A percentile compares a stretch with the other conserved stretches of the same genome.
phyloP scores from a whole-genome alignment of 2,113 vertebrate genomes.

The Theristicus caerulescens region DNA sequence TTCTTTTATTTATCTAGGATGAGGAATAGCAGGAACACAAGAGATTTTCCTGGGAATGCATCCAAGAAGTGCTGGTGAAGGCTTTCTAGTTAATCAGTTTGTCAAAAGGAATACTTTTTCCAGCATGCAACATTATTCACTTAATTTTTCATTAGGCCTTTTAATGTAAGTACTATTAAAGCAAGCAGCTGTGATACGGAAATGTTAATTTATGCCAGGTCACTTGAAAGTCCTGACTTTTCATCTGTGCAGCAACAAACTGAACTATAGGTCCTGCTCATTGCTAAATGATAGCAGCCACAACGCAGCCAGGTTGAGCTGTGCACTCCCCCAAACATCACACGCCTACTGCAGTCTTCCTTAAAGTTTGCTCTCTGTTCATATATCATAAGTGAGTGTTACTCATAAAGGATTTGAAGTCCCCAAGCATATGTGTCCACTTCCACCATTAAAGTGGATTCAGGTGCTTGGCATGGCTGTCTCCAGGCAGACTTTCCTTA shows the following conservation, averaged over 20 bases:
- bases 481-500: conserved; percentile 39
- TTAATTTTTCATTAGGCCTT: conserved; percentile 35
- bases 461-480: conserved; percentile 69
- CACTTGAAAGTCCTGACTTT: not conserved
- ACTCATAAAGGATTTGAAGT: conserved; percentile 62
- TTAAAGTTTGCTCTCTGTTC: conserved; percentile 7
- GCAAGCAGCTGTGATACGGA: not conserved
- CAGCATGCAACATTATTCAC: not conserved
- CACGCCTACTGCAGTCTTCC: not conserved
- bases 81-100: conserved; percentile 2
- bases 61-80: not conserved
- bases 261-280: not conserved
- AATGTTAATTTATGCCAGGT: not conserved
- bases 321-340: not conserved
- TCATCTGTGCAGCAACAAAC: not conserved
- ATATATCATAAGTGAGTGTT: conserved; percentile 59
- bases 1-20: not conserved
- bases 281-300: not conserved
- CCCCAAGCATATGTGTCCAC: conserved; percentile 39
- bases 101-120: conserved; percentile 20
- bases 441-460: conserved; percentile 66
- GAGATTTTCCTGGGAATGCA: not conserved
- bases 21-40: not conserved
- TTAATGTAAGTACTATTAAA: not conserved
- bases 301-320: not conserved